phyloP scores from a whole-genome alignment of 2,113 vertebrate genomes.

The Marmota flaviventris region DNA sequence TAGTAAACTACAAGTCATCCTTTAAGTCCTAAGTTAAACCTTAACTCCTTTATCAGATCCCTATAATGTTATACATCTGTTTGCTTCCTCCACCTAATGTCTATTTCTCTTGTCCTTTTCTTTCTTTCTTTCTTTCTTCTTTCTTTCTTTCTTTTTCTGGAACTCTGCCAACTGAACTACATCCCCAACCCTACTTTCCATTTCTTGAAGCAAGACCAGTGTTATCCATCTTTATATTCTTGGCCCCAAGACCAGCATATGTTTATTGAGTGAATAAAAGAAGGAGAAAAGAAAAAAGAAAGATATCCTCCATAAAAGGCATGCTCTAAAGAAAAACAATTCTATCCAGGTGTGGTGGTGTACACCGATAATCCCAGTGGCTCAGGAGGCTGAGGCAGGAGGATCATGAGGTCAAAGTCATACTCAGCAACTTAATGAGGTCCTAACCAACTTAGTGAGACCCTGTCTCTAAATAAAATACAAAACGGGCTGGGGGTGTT shows the following conservation, averaged over 20 bases:
- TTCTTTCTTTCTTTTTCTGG: too few relatives aligned
- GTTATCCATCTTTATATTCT: not conserved
- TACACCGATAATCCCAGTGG: too few relatives aligned
- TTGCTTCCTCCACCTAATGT: not conserved
- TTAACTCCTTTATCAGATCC: not conserved
- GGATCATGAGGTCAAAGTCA: too few relatives aligned
- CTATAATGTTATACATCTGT: not conserved
- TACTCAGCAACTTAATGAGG: too few relatives aligned
- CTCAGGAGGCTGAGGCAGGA: too few relatives aligned
- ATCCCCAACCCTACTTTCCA: not conserved
- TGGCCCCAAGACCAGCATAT: not conserved
- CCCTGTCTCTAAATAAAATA: too few relatives aligned
- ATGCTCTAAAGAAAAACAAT: not conserved
- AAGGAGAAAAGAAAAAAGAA: not conserved
- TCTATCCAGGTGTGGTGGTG: not conserved
- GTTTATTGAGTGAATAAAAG: conserved; percentile 11
- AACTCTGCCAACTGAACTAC: too few relatives aligned
- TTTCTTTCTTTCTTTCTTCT: too few relatives aligned
- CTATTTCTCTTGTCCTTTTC: not conserved
- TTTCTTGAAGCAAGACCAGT: conserved; percentile 6
- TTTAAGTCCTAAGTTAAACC: conserved; percentile 40
- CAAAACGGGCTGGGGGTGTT: too few relatives aligned
- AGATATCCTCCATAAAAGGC: not conserved
- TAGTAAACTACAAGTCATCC: conserved; percentile 5
- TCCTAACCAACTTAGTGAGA: too few relatives aligned